A percentile compares a stretch with the other conserved stretches of the same genome.
Conservation (phyloP, 2,797 vertebrate genomes). For the Botia kubotai region DNA sequence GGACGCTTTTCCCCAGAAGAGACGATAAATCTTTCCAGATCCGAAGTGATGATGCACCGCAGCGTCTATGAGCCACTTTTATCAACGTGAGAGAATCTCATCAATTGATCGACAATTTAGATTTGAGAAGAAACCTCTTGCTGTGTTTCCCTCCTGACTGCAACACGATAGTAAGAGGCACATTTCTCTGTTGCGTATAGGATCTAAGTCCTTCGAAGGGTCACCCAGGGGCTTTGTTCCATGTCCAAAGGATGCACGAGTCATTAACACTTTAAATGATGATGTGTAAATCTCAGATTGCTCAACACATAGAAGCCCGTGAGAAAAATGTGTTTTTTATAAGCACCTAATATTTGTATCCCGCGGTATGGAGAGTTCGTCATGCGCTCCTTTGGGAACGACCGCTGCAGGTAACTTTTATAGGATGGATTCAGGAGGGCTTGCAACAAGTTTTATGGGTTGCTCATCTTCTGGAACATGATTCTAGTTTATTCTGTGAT, state of each 20-base stretch:
- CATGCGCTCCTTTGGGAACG: slow-evolving; percentile 55
- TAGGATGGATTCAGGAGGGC: slow-evolving; percentile 65
- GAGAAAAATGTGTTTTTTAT: slow-evolving; percentile 19
- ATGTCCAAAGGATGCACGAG: slow-evolving; percentile 3
- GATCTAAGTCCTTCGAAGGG: slow-evolving; percentile 18
- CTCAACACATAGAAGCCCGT: neutral
- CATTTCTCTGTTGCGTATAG: neutral
- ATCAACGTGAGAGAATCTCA: slow-evolving; percentile 11
- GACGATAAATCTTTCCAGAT: neutral
- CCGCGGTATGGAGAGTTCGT: neutral
- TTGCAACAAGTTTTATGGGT: slow-evolving; percentile 53
- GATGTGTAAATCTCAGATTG: neutral
- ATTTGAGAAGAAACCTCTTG: neutral
- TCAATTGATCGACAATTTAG: neutral
- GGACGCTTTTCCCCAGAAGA: neutral
- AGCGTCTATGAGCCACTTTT: slow-evolving; percentile 16
- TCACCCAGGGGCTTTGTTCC: slow-evolving; percentile 4
- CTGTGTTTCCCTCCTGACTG: neutral
- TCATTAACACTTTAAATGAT: slow-evolving; percentile 8
- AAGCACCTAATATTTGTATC: neutral
- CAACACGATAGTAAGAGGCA: neutral
- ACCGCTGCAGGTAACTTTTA: slow-evolving; percentile 70
- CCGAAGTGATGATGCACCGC: neutral
- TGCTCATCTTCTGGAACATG: slow-evolving; percentile 63
- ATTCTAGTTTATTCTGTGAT: slow-evolving; percentile 46